A percentile compares a stretch with the other conserved stretches of the same genome.
These are phyloP conservation scores for Tetropium fuscum DNA, from an alignment of 2,888 invertebrate species.

Conservation along the genomic window DNA sequence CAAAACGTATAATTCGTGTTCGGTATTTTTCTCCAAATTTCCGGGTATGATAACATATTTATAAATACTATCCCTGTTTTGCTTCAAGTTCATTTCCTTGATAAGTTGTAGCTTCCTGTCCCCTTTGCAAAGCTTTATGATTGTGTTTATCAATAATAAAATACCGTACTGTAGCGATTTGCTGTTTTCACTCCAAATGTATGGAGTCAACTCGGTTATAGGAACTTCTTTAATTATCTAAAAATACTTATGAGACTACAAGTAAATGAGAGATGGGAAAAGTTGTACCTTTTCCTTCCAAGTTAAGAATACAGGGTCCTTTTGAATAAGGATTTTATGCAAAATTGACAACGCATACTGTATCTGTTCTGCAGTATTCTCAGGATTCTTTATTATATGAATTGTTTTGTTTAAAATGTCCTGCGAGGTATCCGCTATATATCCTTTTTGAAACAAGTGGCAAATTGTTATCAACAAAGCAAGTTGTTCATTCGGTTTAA, in stretches of 20 bases:
- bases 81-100: constrained; percentile 55
- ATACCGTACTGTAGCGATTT: constrained; percentile 56
- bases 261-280: background rate
- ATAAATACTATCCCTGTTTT: constrained; percentile 50
- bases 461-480: constrained; percentile 51
- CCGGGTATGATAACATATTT: constrained; percentile 47
- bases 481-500: constrained; percentile 38
- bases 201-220: constrained; percentile 51
- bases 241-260: constrained; percentile 30
- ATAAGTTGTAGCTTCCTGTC: constrained; percentile 56
- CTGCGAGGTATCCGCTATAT: constrained; percentile 45
- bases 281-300: constrained; percentile 55
- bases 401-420: constrained; percentile 53
- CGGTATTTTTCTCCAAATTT: constrained; percentile 51
- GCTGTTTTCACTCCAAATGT: constrained; percentile 48
- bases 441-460: constrained; percentile 55
- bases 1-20: constrained; percentile 60
- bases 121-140: constrained; percentile 55
- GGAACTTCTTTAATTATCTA: constrained; percentile 52
- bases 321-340: constrained; percentile 56
- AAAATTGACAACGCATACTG: constrained; percentile 55
- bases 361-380: constrained; percentile 45
- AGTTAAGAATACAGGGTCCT: constrained; percentile 42
- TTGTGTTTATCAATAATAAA: constrained; percentile 58
- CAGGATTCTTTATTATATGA: constrained; percentile 45